A percentile compares a stretch with the other conserved stretches of the same genome.
Conservation (phyloP, 2,113 vertebrate genomes). For the Scomber japonicus region DNA sequence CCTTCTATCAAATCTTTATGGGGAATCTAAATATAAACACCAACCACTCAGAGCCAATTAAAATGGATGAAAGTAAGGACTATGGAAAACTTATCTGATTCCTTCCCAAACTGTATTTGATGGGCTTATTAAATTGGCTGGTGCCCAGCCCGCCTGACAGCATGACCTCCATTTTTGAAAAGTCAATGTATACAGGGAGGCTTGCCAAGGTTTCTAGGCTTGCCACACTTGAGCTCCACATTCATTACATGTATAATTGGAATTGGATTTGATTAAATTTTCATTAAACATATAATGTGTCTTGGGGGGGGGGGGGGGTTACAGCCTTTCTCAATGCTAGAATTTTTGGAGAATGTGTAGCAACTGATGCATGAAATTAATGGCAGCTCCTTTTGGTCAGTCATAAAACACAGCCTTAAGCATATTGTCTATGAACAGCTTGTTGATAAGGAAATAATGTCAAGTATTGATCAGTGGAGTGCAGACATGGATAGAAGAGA, state of each 20-base stretch:
- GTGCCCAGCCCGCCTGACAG: slow-evolving; percentile 48
- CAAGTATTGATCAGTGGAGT: slow-evolving; percentile 27
- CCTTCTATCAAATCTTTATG: slow-evolving; percentile 59
- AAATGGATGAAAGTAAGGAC: slow-evolving; percentile 51
- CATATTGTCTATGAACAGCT: slow-evolving; percentile 1
- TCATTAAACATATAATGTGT: slow-evolving; percentile 71
- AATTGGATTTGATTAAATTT: slow-evolving; percentile 78
- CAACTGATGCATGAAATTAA: slow-evolving; percentile 71
- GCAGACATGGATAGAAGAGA: slow-evolving; percentile 9
- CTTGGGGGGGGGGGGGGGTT: slow-evolving; percentile 21
- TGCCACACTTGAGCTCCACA: slow-evolving; percentile 72
- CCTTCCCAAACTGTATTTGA: slow-evolving; percentile 56
- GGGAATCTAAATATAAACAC: slow-evolving; percentile 69
- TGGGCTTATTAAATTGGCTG: slow-evolving; percentile 57
- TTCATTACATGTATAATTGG: slow-evolving; percentile 79
- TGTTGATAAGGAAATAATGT: neutral
- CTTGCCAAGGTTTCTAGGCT: slow-evolving; percentile 61
- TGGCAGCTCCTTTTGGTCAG: slow-evolving; percentile 44
- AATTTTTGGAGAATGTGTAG: slow-evolving; percentile 48
- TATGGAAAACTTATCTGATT: slow-evolving; percentile 45
- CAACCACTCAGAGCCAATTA: slow-evolving; percentile 58
- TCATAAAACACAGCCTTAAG: neutral
- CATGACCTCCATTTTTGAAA: slow-evolving; percentile 69
- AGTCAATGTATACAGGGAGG: slow-evolving; percentile 68
- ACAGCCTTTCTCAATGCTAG: slow-evolving; percentile 26